Conservation (phyloP, 1,140 invertebrate species). For the Drosophila varians region DNA sequence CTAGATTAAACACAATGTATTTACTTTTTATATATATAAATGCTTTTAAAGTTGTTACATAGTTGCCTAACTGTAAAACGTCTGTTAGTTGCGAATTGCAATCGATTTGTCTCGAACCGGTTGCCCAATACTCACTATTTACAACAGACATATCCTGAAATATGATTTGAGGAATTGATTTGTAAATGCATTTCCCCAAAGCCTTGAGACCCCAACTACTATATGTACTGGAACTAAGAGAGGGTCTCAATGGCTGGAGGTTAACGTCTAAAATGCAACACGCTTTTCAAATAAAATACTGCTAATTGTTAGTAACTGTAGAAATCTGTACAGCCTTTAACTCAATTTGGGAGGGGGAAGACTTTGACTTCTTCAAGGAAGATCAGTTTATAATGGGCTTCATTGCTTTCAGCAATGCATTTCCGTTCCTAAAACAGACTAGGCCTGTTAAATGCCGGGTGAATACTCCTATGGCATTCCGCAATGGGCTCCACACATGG, state of each 20-base stretch:
- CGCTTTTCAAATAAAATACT: slow-evolving; percentile 52
- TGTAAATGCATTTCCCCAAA: slow-evolving; percentile 45
- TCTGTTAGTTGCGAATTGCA: slow-evolving; percentile 35
- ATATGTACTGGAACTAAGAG: neutral
- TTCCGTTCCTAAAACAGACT: neutral
- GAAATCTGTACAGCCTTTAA: slow-evolving; percentile 25
- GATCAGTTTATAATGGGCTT: neutral
- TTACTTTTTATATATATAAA: slow-evolving; percentile 37
- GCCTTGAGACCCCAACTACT: slow-evolving; percentile 16
- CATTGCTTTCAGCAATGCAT: slow-evolving; percentile 17
- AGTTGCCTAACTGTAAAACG: slow-evolving; percentile 34
- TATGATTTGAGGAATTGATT: slow-evolving; percentile 79
- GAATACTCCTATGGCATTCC: slow-evolving; percentile 54
- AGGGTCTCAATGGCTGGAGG: slow-evolving; percentile 2
- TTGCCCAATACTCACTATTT: slow-evolving; percentile 61
- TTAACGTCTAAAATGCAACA: slow-evolving; percentile 31
- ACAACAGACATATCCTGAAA: slow-evolving; percentile 69
- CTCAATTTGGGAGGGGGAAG: slow-evolving; percentile 21
- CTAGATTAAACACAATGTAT: slow-evolving; percentile 28
- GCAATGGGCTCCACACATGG: slow-evolving; percentile 84
- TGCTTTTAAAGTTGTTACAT: slow-evolving; percentile 51
- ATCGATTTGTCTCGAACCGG: slow-evolving; percentile 10
- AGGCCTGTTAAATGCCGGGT: neutral
- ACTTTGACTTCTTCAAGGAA: slow-evolving; percentile 10
- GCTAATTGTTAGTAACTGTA: slow-evolving; percentile 68